Conservation (phyloP, 2,113 vertebrate genomes). For the Recurvirostra avosetta region DNA sequence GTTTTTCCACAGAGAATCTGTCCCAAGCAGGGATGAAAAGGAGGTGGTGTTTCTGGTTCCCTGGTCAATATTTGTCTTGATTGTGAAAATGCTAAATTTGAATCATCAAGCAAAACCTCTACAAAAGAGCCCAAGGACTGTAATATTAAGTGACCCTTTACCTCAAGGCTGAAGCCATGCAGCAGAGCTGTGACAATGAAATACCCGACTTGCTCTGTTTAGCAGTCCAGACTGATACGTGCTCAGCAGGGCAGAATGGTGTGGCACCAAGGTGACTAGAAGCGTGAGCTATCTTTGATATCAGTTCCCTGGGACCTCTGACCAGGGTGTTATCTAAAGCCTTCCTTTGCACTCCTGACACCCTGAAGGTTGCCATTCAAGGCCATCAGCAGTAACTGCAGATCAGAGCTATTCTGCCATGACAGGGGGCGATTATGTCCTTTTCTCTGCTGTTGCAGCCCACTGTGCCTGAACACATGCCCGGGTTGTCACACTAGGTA, state of each 20-base stretch:
- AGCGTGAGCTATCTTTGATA: neutral
- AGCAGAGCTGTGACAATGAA: neutral
- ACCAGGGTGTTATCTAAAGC: neutral
- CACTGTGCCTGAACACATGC: fast-evolving
- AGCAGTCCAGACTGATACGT: neutral
- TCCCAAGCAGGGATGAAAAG: neutral
- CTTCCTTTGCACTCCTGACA: neutral
- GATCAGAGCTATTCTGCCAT: neutral
- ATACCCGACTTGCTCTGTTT: neutral
- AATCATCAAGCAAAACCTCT: neutral
- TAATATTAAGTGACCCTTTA: neutral
- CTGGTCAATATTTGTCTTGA: neutral
- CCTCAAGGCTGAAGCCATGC: neutral
- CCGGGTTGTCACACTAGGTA: neutral
- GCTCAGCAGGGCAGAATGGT: neutral
- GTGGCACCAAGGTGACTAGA: neutral
- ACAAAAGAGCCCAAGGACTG: neutral
- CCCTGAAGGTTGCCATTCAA: neutral
- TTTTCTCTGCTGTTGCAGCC: neutral
- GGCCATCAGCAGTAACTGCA: neutral
- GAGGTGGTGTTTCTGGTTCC: neutral
- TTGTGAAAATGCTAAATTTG: slow-evolving; percentile 2
- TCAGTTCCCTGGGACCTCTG: neutral
- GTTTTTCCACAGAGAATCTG: neutral
- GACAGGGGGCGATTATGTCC: neutral